These are phyloP conservation scores for Lithobates sylvaticus DNA, from an alignment of 2,797 vertebrate species.

Conservation along the genomic window DNA sequence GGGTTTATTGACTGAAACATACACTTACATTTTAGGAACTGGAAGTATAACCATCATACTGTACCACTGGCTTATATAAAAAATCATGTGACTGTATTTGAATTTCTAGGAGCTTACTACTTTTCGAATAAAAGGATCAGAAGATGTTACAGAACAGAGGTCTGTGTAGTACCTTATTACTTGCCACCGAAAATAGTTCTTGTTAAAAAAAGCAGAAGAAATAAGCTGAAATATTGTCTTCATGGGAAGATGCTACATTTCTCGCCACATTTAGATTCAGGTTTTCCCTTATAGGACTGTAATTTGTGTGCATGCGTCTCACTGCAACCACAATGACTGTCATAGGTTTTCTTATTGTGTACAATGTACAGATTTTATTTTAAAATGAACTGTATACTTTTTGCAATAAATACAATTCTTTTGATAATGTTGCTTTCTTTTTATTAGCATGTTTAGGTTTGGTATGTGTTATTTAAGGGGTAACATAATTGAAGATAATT, in stretches of 20 bases:
- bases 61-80: too few species aligned
- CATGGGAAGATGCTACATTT: background rate
- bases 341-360: background rate
- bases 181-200: too few species aligned
- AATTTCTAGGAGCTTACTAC: conserved; percentile 21
- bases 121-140: background rate
- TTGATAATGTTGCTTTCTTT: background rate
- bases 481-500: too few species aligned
- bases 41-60: too few species aligned
- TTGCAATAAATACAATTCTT: background rate
- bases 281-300: too few species aligned
- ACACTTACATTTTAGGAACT: too few species aligned
- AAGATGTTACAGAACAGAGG: background rate
- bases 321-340: background rate
- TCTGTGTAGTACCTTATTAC: background rate
- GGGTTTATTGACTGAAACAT: too few species aligned
- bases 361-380: background rate
- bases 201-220: too few species aligned
- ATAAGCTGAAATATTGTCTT: background rate
- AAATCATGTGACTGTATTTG: background rate
- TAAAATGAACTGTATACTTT: background rate
- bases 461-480: too few species aligned
- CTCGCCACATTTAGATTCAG: too few species aligned
- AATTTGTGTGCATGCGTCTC: too few species aligned
- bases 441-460: too few species aligned